These are phyloP conservation scores for Mesocricetus auratus DNA, from an alignment of 2,113 vertebrate species.

Conservation along the genomic window DNA sequence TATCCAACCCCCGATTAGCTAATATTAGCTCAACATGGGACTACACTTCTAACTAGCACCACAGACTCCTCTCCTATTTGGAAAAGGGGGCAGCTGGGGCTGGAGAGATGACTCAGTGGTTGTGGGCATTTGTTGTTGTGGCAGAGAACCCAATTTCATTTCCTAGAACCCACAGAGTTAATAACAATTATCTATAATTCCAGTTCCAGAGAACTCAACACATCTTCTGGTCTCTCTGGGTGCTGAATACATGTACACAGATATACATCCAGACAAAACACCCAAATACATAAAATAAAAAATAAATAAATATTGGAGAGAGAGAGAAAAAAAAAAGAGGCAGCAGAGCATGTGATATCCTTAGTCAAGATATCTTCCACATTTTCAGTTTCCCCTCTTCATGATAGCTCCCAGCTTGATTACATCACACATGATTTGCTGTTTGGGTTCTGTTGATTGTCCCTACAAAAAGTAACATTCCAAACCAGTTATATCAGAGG, in stretches of 20 bases:
- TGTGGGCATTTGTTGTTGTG: not conserved
- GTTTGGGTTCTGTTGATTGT: conserved; percentile 64
- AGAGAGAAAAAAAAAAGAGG: not conserved
- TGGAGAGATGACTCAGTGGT: not conserved
- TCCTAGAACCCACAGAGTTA: not conserved
- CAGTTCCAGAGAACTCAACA: not conserved
- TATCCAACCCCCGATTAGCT: conserved; percentile 46
- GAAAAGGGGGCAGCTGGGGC: not conserved
- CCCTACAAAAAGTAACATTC: conserved; percentile 58
- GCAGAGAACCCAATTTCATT: not conserved
- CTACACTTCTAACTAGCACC: not conserved
- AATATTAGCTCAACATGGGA: not conserved
- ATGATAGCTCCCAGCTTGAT: conserved; percentile 54
- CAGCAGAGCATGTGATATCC: not conserved
- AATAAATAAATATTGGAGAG: not conserved
- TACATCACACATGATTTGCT: conserved; percentile 55
- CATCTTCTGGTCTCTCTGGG: not conserved
- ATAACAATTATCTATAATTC: not conserved
- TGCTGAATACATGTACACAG: not conserved
- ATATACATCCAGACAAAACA: not conserved
- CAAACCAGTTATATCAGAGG: conserved; percentile 56
- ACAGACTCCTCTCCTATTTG: conserved; percentile 15
- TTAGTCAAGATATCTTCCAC: conserved; percentile 29
- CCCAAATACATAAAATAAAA: not conserved
- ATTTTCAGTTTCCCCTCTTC: conserved; percentile 38